Evolutionary conservation across 2,888 invertebrate genomes (phyloP), one percentile per base, ranked within the genome.

Genomic region (Mactromeris polynyma): DNA sequence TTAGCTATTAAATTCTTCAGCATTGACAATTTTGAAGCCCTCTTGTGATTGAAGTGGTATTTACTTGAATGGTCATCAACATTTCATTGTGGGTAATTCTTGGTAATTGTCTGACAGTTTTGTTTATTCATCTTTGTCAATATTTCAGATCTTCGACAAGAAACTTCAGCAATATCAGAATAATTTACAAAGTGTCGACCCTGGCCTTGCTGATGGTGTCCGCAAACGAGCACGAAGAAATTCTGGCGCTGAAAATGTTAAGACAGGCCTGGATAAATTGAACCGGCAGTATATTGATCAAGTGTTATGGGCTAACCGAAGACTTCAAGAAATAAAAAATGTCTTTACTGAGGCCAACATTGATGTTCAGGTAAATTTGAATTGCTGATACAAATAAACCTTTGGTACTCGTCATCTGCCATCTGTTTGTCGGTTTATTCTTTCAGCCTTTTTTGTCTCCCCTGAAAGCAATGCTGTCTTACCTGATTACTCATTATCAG

Each of bases 111-210:
- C 58, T 64, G 58, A 64, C 11, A 64, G n/a, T 64, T 26, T 11
- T 26, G n/a, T n/a, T 64, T 64, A 64, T 26, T 64, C 26, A 7
- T 64, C n/a, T 26, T 6, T n/a, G 21, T 26, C n/a, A 58, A 58
- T 73, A 86, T 91, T 93, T n/a, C 93, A 95, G 95, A 95, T 95
- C 73, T 93, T 94, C 88, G 94, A 95, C 90, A 93, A 93, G 69
- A 94, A 98, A 96, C 98, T 98, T 96, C 98, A 98, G 97, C 98
- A 98, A 93, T 99, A 98, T 97, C 97, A 98, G 92, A 98, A 98
- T 95, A 98, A 98, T 97, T 97, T 99, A 93, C 98, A 94, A 19
- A 94, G 93, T 54, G 86, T 94, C 14, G 95, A 95, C 78, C 92
- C 94, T 14, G 93, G 90, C 11, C 90, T 94, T 17, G 92, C 92